Base-by-base conservation (phyloP, 2,113 vertebrate genomes). In the Brachyhypopomus gauderio region DNA sequence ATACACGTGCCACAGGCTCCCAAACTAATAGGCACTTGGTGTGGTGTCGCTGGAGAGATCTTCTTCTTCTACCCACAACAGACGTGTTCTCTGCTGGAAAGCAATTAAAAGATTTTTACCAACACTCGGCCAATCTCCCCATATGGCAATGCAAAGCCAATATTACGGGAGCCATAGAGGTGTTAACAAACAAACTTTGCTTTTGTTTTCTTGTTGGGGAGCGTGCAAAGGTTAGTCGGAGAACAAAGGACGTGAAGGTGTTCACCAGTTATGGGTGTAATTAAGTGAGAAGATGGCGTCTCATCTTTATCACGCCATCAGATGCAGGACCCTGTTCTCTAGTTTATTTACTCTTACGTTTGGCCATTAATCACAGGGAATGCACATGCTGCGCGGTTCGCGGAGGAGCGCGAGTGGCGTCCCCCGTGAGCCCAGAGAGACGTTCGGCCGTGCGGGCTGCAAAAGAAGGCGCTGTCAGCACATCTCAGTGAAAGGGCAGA, bases 401-500 rank as follows among this genome's bases (percentile, higher is more conserved):
- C 69, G 16, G 16, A 69, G 45, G 36, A 63, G 55, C 77, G 59
- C 22, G 41, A 62, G 34, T 52, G 60, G 55, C 55, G 23, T 75
- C 84, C 79, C 78, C 75, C 0, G 45, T 60, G 85, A 82, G 75
- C 83, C 7, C 62, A 58, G 36, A 56, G 73, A 60, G 69, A 34
- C 86, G 84, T 73, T 77, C 25, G 71, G 74, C 72, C 74, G 63
- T 66, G 72, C 71, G 60, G 83, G 77, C 86, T 86, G 79, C 82
- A 79, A 80, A 81, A 34, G 67, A 86, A 80, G 30, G 45, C 85
- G 85, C 82, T 79, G 73, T 90, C 67, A 86, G 89, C 84, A 64
- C 83, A 72, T 88, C 79, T 83, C 79, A 73, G 81, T 69, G 30
- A 92, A 92, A 93, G 89, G 89, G 82, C 87, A 90, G 66, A 79